Conservation (phyloP, 2,113 vertebrate species). For the Panurus biarmicus region DNA sequence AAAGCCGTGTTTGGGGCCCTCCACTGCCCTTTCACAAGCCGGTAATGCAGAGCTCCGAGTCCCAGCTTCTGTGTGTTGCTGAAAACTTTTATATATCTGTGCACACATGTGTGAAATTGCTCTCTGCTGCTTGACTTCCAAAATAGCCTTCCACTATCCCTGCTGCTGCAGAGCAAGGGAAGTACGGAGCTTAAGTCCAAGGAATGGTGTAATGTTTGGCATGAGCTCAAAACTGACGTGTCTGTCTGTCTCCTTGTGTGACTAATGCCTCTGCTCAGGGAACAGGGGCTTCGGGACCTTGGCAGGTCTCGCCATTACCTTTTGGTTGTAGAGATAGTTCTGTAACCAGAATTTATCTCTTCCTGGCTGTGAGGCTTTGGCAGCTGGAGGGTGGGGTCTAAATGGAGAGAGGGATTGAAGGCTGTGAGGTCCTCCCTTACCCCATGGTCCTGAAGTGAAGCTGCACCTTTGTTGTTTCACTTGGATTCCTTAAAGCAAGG, state of each 20-base stretch:
- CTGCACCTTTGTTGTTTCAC: neutral
- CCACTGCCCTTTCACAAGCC: neutral
- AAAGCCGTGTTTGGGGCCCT: neutral
- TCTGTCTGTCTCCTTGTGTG: neutral
- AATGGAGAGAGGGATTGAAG: neutral
- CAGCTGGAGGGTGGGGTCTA: neutral
- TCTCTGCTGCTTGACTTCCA: neutral
- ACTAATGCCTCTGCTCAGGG: neutral
- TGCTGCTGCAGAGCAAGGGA: neutral
- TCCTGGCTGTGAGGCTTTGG: neutral
- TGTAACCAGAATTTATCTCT: neutral
- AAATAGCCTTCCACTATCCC: neutral
- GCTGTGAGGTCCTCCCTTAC: neutral
- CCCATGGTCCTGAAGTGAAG: neutral
- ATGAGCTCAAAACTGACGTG: neutral
- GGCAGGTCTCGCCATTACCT: neutral
- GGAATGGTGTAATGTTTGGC: constrained; percentile 8
- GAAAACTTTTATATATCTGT: neutral
- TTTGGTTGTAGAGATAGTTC: neutral
- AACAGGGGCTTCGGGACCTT: neutral
- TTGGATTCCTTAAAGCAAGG: neutral
- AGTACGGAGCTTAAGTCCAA: neutral
- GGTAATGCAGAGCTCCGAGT: neutral
- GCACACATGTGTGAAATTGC: neutral
- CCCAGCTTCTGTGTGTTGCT: neutral